Base-by-base conservation (phyloP, 2,888 invertebrate species). In the Rhingia campestris region DNA sequence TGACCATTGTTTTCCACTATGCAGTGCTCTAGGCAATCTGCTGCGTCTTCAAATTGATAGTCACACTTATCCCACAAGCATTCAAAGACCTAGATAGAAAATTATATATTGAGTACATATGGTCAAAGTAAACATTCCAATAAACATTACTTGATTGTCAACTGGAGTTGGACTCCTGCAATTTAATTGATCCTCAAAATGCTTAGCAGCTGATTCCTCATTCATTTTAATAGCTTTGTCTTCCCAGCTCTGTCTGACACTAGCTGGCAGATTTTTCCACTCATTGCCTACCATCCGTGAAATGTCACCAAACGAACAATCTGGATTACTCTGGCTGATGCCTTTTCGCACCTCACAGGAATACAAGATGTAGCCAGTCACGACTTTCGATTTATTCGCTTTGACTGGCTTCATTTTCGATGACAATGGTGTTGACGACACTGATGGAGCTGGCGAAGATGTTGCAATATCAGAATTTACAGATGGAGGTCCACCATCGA, bases 311-410 rank as follows among this genome's bases (percentile, higher is more conserved):
- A 99, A 99, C 4, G 96, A 95, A 70, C 97, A 95, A 81, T 97
- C 98, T 0, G 99, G 99, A 92, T 99, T 98, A 90, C 96, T 97
- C 87, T 97, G 96, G 86, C 97, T 96, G 86, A 99, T 97, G 67
- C 95, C 94, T 91, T 98, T 97, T 70, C 99, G 94, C 58, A 98
- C 96, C 92, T 99, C 99, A 89, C 98, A 97, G 49, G 99, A 98
- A 92, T 98, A 99, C 80, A 99, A 93, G 87, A 99, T 99, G 93
- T 99, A 99, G 6, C 99, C 99, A 80, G 98, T 99, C 86, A 97
- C 93, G 92, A 97, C 95, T 92, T 96, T 96, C 87, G 94, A 94
- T 89, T 94, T 91, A 88, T 69, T 92, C 90, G 87, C 81, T 66
- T 88, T 88, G 70, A 74, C 63, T 14, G 86, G 82, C 56, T 86